Percentiles rank a stretch among this genome's conserved stretches.
Evolutionary conservation across 2,797 vertebrate species (phyloP).

Genomic region (Macrochelys suwanniensis): DNA sequence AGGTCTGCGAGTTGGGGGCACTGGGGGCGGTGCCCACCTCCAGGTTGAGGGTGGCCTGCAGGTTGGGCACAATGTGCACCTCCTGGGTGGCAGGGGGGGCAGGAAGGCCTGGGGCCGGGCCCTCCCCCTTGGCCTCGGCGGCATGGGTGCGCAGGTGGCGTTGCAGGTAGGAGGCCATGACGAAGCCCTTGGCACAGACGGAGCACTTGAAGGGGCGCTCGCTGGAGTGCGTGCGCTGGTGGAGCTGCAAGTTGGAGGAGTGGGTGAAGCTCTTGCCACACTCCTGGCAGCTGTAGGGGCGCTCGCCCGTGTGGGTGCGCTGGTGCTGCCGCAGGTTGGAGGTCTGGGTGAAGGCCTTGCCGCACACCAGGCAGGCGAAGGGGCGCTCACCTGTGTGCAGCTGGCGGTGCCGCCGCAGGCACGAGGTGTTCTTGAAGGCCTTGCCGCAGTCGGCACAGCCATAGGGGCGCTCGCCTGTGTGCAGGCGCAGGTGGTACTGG

Average conservation of each 20-base stretch:
- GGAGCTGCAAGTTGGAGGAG: conserved; percentile 92
- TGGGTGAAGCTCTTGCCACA: conserved; percentile 92
- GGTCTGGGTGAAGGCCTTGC: conserved; percentile 87
- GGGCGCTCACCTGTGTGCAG: conserved; percentile 80
- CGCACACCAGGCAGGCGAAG: conserved; percentile 75
- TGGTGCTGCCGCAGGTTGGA: conserved; percentile 95
- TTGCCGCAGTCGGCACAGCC: conserved; percentile 78
- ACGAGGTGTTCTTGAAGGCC: conserved; percentile 81
- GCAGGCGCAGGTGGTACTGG: conserved; percentile 80
- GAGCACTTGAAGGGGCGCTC: conserved; percentile 91
- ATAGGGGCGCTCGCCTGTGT: conserved; percentile 79
- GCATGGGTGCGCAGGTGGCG: conserved; percentile 92
- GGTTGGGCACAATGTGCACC: conserved; percentile 83
- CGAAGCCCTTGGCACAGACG: conserved; percentile 91
- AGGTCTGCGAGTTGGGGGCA: conserved; percentile 84
- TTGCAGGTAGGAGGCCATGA: conserved; percentile 94
- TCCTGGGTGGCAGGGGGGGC: conserved; percentile 80
- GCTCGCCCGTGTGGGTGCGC: conserved; percentile 92
- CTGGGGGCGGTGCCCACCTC: conserved; percentile 79
- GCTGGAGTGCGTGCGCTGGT: conserved; percentile 92
- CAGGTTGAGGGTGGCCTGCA: conserved; percentile 84
- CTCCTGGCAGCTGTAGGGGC: conserved; percentile 90
- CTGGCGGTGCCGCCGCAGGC: conserved; percentile 79
- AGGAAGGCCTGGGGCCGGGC: conserved; percentile 13
- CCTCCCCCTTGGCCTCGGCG: conserved; percentile 23